Base-by-base conservation (phyloP, 2,113 vertebrate genomes). In the Ascaphus truei region DNA sequence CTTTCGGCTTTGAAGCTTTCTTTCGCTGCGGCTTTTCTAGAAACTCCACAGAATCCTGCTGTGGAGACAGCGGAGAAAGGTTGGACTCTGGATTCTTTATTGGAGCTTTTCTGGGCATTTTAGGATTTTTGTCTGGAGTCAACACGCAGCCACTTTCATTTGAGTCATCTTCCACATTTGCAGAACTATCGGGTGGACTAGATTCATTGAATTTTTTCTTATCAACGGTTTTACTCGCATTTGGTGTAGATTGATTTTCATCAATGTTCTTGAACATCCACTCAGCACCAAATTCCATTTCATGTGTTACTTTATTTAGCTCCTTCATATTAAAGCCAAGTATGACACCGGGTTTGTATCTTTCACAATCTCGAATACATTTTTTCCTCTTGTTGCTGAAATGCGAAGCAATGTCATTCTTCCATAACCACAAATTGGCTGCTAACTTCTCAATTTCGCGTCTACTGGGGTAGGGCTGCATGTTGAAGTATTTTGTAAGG, bases 281-380 rank as follows among this genome's bases (percentile, higher is more conserved):
- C 2, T 88, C 88, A 0, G 83, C 79, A 30, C 81, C 81, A 33
- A 97, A 92, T 20, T 90, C 89, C 86, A 99, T 90, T 59, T 89
- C 86, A 1, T 99, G 97, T 45, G 85, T 90, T 43, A 98, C 89
- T 75, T 90, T 91, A 81, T 90, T 87, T 15, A 97, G 73, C 33
- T 95, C 92, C 71, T 93, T 90, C 97, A 98, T 98, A 56, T 93
- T 95, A 83, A 99, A 99, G 29, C 97, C 97, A 8, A 99, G 86
- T 63, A 99, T 63, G 69, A 98, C 94, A 0, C 85, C 84, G 0
- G 91, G 77, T 16, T 88, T 91, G 62, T 89, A 92, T 16, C 82
- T 88, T 69, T 96, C 93, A 60, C 97, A 99, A 51, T 96, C 95
- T 62, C 90, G 78, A 7, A 92, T 81, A 15, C 96, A 99, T 53